Evolutionary conservation across 2,113 vertebrate genomes (phyloP), one percentile per base, ranked within the genome.

Genomic region (Oncorhynchus masou): DNA sequence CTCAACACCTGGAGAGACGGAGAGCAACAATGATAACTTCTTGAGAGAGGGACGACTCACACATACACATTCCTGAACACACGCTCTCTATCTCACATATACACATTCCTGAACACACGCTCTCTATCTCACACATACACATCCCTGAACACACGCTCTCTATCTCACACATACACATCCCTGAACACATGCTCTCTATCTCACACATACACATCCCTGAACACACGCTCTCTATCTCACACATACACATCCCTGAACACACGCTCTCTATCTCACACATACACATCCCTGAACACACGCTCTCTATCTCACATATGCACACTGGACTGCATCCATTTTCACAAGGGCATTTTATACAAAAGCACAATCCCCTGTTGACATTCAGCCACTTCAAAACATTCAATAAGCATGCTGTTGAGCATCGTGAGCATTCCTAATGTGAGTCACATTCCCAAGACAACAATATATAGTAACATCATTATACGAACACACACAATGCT

Each of bases 1-100:
- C 98, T 99, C 90, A 99, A 88, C 76, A 99, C 98, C 98, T 99
- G 79, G 78, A 69, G 89, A 76, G 79, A 88, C 62, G 70, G 64
- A 51, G 71, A 81, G 78, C 39, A 73, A 87, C 73, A 16, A 19
- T 22, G 16, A 39, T n/a, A 49, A 25, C 16, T 11, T 19, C 31
- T 68, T 39, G 24, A 15, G 62, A 29, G 60, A 27, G 11, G 13
- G 7, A 66, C 6, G 19, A 54, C 13, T 11, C 51, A 67, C 74
- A 73, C 64, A 60, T 22, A 19, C 27, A 62, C 67, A 76, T 78
- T 71, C 65, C 45, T 68, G 48, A 5, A 59, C 74, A 57, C 20
- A 59, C 66, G 70, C 48, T 11, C 39, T 45, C 39, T 45, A 11
- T 11, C 51, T 66, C 74, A 73, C 68, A 67, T 15, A 19, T 19